These are phyloP conservation scores for Ormyrus nitidulus DNA, from an alignment of 2,888 invertebrate genomes.

Conservation along the genomic window DNA sequence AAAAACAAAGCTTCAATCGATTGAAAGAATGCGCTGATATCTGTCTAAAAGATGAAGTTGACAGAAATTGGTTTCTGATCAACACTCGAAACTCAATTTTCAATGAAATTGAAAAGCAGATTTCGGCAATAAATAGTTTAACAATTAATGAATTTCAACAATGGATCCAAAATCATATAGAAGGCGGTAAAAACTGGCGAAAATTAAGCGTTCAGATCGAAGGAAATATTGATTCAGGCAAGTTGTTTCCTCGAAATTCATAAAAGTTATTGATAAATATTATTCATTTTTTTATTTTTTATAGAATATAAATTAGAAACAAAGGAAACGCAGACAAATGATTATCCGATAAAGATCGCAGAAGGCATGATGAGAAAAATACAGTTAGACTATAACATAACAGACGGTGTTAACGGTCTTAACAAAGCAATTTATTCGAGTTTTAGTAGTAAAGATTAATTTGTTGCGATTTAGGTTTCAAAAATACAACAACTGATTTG, in stretches of 20 bases:
- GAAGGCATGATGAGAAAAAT: too few relatives aligned
- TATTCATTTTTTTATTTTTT: too few relatives aligned
- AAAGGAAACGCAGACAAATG: too few relatives aligned
- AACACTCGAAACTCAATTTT: constrained; percentile 84
- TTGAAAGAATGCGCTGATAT: constrained; percentile 86
- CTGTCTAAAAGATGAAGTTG: constrained; percentile 88
- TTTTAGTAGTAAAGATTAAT: too few relatives aligned
- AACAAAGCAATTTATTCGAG: too few relatives aligned
- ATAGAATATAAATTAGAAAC: too few relatives aligned
- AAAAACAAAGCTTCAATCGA: constrained; percentile 83
- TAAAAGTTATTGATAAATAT: too few relatives aligned
- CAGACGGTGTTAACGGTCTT: too few relatives aligned
- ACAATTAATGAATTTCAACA: constrained; percentile 63
- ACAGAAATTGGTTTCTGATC: constrained; percentile 91
- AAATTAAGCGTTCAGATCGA: constrained; percentile 70
- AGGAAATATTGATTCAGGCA: constrained; percentile 54
- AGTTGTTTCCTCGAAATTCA: background rate
- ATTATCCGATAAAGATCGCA: too few relatives aligned
- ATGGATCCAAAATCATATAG: constrained; percentile 63
- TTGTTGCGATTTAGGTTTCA: too few relatives aligned
- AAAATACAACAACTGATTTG: too few relatives aligned
- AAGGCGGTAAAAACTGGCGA: constrained; percentile 61
- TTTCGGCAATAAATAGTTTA: constrained; percentile 16
- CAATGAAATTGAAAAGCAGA: constrained; percentile 78
- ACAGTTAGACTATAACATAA: too few relatives aligned